Evolutionary conservation across 2,113 vertebrate species (phyloP).

Genomic region (Gambusia affinis): DNA sequence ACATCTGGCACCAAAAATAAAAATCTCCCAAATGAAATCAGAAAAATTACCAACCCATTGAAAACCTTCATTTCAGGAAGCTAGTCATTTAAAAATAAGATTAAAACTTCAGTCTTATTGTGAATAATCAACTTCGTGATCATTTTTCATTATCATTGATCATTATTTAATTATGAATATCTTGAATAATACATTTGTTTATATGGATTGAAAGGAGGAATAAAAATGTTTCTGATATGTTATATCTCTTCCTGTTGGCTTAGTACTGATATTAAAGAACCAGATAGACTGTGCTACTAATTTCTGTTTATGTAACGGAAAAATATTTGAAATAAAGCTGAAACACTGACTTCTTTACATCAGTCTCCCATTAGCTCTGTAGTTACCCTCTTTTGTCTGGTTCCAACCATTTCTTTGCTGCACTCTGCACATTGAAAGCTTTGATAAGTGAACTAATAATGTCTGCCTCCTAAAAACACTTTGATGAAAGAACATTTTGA

Average conservation of each 20-base stretch:
- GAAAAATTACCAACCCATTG: background rate
- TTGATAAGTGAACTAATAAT: constrained; percentile 19
- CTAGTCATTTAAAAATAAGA: background rate
- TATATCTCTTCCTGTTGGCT: too few species aligned
- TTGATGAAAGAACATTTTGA: constrained; percentile 7
- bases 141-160: too few species aligned
- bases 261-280: background rate
- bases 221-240: background rate
- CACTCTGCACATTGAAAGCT: constrained; percentile 13
- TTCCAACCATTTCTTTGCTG: constrained; percentile 8
- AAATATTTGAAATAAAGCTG: background rate
- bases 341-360: background rate
- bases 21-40: background rate
- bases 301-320: background rate
- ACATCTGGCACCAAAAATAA: background rate
- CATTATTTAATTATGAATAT: background rate
- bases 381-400: background rate
- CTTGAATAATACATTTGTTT: background rate
- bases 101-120: background rate
- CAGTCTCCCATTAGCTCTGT: background rate
- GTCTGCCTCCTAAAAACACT: constrained; percentile 9
- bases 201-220: background rate
- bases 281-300: background rate
- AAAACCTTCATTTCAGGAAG: background rate
- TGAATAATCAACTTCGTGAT: background rate